These are phyloP conservation scores for Eilema griseolum DNA, from an alignment of 2,888 invertebrate genomes.

Conservation along the genomic window DNA sequence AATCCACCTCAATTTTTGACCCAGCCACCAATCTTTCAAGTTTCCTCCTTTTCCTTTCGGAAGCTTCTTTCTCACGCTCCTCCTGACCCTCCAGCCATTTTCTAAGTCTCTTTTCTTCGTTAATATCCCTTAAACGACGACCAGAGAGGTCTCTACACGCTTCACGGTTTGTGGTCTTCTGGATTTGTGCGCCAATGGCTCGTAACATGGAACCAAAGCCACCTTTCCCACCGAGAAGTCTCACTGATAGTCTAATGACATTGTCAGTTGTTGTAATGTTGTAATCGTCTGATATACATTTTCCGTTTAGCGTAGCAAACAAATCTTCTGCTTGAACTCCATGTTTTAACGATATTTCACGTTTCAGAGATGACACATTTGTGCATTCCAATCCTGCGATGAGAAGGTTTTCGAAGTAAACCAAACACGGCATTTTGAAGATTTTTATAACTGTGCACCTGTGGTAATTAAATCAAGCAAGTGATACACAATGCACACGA, in stretches of 20 bases:
- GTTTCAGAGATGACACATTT: conserved; percentile 66
- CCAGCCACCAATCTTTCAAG: conserved; percentile 92
- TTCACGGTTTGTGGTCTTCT: conserved; percentile 98
- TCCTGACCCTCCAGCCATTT: conserved; percentile 96
- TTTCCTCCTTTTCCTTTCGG: conserved; percentile 92
- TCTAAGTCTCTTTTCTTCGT: conserved; percentile 97
- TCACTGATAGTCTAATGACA: conserved; percentile 86
- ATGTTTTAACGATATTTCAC: conserved; percentile 71
- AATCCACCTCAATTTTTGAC: conserved; percentile 92
- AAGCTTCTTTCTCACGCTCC: conserved; percentile 92
- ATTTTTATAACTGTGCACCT: background rate
- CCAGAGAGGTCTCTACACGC: conserved; percentile 99
- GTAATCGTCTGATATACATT: conserved; percentile 57
- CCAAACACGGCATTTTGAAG: conserved; percentile 63
- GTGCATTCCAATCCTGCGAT: conserved; percentile 51
- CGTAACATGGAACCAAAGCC: conserved; percentile 99
- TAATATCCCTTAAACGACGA: conserved; percentile 97
- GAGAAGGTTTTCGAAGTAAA: conserved; percentile 70
- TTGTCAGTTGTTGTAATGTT: conserved; percentile 67
- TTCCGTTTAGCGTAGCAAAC: conserved; percentile 87
- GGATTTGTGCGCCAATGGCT: conserved; percentile 99
- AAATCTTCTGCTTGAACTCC: conserved; percentile 75
- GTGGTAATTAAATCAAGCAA: conserved; percentile 4
- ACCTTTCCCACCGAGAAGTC: conserved; percentile 95
- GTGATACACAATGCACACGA: background rate